phyloP scores from a whole-genome alignment of 2,797 vertebrate species.

The Lepilemur septentrionalis region DNA sequence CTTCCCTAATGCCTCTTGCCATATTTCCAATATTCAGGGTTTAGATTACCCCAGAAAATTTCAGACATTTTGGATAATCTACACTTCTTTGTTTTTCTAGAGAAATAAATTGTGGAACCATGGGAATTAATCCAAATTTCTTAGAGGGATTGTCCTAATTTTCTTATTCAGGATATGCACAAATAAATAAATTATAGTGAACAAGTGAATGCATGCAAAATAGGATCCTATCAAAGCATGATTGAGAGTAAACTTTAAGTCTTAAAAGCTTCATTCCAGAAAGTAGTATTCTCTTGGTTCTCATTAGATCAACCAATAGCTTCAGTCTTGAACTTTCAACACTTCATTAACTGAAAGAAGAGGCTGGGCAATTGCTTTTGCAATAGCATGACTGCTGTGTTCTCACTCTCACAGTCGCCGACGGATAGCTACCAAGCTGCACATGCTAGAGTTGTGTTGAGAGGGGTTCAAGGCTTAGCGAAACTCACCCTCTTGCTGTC shows the following conservation, averaged over 20 bases:
- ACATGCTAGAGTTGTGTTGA: not conserved
- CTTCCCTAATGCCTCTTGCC: not conserved
- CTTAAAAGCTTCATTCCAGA: not conserved
- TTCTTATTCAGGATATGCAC: not conserved
- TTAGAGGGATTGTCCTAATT: not conserved
- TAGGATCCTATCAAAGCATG: not conserved
- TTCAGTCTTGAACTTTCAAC: slow-evolving; percentile 60
- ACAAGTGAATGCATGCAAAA: not conserved
- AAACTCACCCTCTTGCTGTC: not conserved
- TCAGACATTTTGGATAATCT: not conserved
- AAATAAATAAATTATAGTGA: not conserved
- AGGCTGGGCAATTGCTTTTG: slow-evolving; percentile 8
- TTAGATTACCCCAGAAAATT: not conserved
- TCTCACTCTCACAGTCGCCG: not conserved
- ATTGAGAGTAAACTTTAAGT: not conserved
- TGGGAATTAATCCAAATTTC: not conserved
- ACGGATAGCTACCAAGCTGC: not conserved
- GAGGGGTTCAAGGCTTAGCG: not conserved
- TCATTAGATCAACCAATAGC: not conserved
- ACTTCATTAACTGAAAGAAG: slow-evolving; percentile 63
- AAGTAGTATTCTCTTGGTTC: not conserved
- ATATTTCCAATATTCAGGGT: not conserved
- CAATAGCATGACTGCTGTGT: not conserved
- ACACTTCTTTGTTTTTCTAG: not conserved
- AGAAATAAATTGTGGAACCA: not conserved